Conservation (phyloP, 2,113 vertebrate genomes). For the Nannobrachium achirus region DNA sequence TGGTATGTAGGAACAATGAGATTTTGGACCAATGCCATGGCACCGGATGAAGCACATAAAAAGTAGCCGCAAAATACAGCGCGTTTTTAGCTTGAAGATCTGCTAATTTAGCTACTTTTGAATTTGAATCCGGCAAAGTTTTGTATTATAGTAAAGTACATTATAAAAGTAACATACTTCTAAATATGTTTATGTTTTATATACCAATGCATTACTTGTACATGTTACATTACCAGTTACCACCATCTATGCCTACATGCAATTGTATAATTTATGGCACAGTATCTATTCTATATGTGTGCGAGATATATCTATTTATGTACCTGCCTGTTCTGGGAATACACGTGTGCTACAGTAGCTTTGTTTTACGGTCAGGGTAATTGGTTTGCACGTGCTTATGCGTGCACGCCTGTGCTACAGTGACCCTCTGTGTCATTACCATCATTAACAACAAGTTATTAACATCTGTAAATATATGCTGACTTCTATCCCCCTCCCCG, state of each 20-base stretch:
- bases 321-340: not conserved
- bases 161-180: too few relatives aligned
- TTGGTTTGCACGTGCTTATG: not conserved
- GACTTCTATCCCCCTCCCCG: not conserved
- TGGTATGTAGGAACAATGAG: too few relatives aligned
- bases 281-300: too few relatives aligned
- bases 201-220: not conserved
- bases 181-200: too few relatives aligned
- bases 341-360: not conserved
- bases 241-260: not conserved
- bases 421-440: not conserved
- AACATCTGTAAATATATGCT: slow-evolving; percentile 22
- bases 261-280: too few relatives aligned
- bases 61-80: too few relatives aligned
- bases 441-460: slow-evolving; percentile 33
- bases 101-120: too few relatives aligned
- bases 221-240: not conserved
- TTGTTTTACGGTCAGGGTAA: not conserved
- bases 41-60: too few relatives aligned
- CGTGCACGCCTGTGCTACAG: not conserved
- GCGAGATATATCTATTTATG: not conserved
- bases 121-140: too few relatives aligned
- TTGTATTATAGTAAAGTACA: too few relatives aligned
- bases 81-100: too few relatives aligned
- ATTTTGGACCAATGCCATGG: too few relatives aligned